Evolutionary conservation across 2,888 invertebrate species (phyloP).

Genomic region (Melanostoma mellinum): DNA sequence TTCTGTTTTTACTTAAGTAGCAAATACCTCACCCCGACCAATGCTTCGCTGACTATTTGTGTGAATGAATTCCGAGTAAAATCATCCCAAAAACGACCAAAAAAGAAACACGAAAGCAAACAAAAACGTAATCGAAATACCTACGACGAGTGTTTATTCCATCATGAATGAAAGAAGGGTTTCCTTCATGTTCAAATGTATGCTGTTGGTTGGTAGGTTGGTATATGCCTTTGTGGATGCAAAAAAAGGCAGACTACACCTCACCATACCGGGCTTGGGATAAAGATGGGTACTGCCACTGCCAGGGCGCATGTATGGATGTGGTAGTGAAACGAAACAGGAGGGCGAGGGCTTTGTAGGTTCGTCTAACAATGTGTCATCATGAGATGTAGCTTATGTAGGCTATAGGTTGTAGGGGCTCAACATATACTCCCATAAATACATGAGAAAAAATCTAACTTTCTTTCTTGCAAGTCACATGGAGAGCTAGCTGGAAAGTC

Average conservation of each 20-base stretch:
- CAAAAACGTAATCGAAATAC: not conserved
- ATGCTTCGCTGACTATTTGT: slow-evolving; percentile 8
- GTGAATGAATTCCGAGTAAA: slow-evolving; percentile 68
- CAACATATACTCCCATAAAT: slow-evolving; percentile 16
- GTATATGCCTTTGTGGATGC: slow-evolving; percentile 14
- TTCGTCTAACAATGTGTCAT: slow-evolving; percentile 39
- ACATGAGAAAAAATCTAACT: slow-evolving; percentile 31
- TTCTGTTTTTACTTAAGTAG: too few relatives aligned
- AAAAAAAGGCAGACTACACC: not conserved
- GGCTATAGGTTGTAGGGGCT: slow-evolving; percentile 44
- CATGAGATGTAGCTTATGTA: slow-evolving; percentile 1
- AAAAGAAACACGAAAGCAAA: not conserved
- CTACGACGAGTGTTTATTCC: too few relatives aligned
- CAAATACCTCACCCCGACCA: too few relatives aligned
- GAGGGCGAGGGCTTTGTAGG: slow-evolving; percentile 21
- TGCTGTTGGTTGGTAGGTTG: not conserved
- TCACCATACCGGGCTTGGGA: slow-evolving; percentile 4
- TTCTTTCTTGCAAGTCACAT: slow-evolving; percentile 26
- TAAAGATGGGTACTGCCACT: not conserved
- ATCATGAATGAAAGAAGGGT: slow-evolving; percentile 7
- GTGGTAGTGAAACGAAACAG: slow-evolving; percentile 1
- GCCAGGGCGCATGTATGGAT: slow-evolving; percentile 40
- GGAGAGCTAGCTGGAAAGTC: slow-evolving; percentile 39
- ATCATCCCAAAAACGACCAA: slow-evolving; percentile 5
- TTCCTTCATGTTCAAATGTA: not conserved